Conservation (phyloP, 2,888 invertebrate genomes). For the Latrodectus elegans region DNA sequence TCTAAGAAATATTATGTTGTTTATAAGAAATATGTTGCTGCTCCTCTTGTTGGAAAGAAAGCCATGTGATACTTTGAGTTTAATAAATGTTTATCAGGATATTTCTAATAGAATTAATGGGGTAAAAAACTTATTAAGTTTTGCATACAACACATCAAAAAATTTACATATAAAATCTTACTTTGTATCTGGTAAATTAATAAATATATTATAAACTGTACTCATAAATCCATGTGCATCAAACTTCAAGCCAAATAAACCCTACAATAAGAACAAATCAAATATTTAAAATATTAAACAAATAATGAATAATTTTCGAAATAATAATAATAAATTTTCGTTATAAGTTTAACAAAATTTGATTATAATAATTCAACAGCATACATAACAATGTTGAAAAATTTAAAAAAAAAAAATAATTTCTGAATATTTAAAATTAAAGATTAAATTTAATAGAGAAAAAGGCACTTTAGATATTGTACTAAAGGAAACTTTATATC, state of each 20-base stretch:
- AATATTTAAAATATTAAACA: not conserved
- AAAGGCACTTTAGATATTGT: not conserved
- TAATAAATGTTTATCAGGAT: no score
- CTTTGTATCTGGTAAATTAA: slow-evolving; percentile 82
- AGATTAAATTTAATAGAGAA: not conserved
- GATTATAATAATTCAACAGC: not conserved
- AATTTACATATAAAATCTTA: slow-evolving; percentile 39
- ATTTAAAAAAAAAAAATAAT: not conserved
- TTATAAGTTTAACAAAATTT: not conserved
- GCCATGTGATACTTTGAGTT: no score
- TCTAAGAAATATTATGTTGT: no score
- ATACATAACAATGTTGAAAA: not conserved
- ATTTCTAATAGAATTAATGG: no score
- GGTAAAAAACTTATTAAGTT: no score
- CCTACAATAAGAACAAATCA: slow-evolving; percentile 39
- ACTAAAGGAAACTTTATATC: not conserved
- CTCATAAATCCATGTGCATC: slow-evolving; percentile 82
- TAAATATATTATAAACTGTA: slow-evolving; percentile 81
- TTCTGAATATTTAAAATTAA: not conserved
- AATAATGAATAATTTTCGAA: not conserved
- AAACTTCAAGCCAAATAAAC: slow-evolving; percentile 75
- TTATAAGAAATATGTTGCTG: no score
- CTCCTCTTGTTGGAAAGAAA: no score
- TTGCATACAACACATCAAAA: no score
- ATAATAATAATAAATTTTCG: not conserved